Percentiles rank a stretch among this genome's conserved stretches.
These are phyloP conservation scores for Camponotus pennsylvanicus DNA, from an alignment of 1,140 invertebrate species.

Conservation along the genomic window DNA sequence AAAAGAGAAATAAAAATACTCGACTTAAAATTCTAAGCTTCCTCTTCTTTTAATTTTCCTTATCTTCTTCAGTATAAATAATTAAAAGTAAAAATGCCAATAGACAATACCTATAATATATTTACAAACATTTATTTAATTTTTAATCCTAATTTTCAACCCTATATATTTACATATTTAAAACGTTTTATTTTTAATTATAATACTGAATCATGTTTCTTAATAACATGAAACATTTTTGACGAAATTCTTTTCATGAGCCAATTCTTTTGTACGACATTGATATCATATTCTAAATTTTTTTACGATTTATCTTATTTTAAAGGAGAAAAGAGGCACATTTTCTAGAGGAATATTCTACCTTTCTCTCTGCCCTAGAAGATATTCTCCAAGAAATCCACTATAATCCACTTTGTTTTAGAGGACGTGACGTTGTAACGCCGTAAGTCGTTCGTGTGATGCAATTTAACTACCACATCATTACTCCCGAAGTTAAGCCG, in stretches of 20 bases:
- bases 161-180: not conserved
- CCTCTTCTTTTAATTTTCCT: not conserved
- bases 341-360: not conserved
- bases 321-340: not conserved
- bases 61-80: not conserved
- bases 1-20: not conserved
- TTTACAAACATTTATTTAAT: not conserved
- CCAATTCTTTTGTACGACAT: not conserved
- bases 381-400: conserved; percentile 71
- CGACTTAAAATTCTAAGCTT: not conserved
- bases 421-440: conserved; percentile 76
- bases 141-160: not conserved
- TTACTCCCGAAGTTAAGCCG: conserved; percentile 84
- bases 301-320: not conserved
- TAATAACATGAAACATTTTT: not conserved
- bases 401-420: conserved; percentile 73
- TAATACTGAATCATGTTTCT: not conserved
- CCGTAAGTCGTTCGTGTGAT: conserved; percentile 82
- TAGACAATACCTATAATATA: not conserved
- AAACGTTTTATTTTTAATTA: conserved; percentile 9
- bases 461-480: conserved; percentile 85
- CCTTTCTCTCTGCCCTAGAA: conserved; percentile 17
- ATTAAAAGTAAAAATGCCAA: not conserved
- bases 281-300: not conserved
- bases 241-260: not conserved